phyloP scores from a whole-genome alignment of 2,113 vertebrate genomes.

The Amia ocellicauda region DNA sequence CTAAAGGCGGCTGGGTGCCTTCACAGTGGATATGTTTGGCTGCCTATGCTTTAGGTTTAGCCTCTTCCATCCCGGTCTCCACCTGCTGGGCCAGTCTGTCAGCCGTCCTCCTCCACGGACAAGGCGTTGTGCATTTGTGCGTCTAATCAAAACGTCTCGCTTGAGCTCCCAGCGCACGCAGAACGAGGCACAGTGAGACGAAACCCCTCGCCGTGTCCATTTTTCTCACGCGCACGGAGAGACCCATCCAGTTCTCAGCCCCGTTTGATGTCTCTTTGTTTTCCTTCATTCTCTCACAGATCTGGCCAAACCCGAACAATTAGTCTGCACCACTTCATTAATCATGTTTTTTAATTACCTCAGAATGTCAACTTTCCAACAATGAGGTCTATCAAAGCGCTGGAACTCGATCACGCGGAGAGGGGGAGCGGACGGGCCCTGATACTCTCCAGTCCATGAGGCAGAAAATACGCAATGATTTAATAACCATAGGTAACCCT shows the following conservation, averaged over 20 bases:
- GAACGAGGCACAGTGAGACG: too few species aligned
- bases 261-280: neutral
- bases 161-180: too few species aligned
- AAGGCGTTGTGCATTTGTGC: too few species aligned
- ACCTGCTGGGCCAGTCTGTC: too few species aligned
- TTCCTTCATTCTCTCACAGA: slow-evolving; percentile 7
- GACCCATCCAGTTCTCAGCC: neutral
- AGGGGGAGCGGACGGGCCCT: slow-evolving; percentile 26
- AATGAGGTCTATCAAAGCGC: neutral
- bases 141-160: too few species aligned
- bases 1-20: too few species aligned
- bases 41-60: too few species aligned
- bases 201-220: too few species aligned
- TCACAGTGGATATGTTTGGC: too few species aligned
- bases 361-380: neutral
- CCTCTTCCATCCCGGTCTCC: too few species aligned
- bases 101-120: too few species aligned
- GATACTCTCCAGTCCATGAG: slow-evolving; percentile 38
- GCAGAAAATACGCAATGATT: slow-evolving; percentile 37
- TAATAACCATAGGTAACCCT: slow-evolving; percentile 28
- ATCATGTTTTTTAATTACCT: slow-evolving; percentile 36
- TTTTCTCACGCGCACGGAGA: too few species aligned
- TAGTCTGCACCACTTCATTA: slow-evolving; percentile 45
- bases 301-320: slow-evolving; percentile 39
- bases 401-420: neutral